Conservation (phyloP, 2,797 vertebrate genomes). For the Remorina albescens region DNA sequence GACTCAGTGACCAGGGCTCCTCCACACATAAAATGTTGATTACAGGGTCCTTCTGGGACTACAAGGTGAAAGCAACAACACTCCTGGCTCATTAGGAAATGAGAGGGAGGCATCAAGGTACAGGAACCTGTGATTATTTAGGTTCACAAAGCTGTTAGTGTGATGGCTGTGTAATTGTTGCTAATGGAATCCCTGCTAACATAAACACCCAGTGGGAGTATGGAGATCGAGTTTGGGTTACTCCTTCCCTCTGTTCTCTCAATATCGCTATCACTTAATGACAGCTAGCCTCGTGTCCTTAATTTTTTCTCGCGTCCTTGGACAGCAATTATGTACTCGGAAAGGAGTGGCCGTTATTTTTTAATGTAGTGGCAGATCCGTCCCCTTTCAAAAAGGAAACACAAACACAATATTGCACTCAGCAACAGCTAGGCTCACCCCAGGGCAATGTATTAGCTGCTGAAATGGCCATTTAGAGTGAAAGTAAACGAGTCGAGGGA, state of each 20-base stretch:
- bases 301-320: conserved; percentile 38
- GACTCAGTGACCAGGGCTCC: conserved; percentile 27
- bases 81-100: conserved; percentile 63
- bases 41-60: conserved; percentile 50
- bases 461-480: conserved; percentile 76
- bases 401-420: conserved; percentile 65
- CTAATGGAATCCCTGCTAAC: conserved; percentile 73
- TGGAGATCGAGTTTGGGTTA: conserved; percentile 33
- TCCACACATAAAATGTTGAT: conserved; percentile 40
- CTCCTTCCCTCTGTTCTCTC: conserved; percentile 29
- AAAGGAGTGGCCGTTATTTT: conserved; percentile 63
- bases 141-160: conserved; percentile 71
- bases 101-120: conserved; percentile 57
- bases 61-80: conserved; percentile 55
- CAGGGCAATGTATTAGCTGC: conserved; percentile 66
- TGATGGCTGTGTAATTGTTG: conserved; percentile 78
- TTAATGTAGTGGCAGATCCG: conserved; percentile 45
- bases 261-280: conserved; percentile 40
- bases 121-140: conserved; percentile 70
- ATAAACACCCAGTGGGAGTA: conserved; percentile 68
- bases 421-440: conserved; percentile 60
- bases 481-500: conserved; percentile 68
- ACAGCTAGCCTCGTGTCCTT: conserved; percentile 43
- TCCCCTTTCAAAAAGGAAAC: conserved; percentile 64
- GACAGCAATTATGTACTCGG: conserved; percentile 58